Evolutionary conservation across 2,113 vertebrate genomes (phyloP), one percentile per base, ranked within the genome.

Genomic region (Cyanoliseus patagonus): DNA sequence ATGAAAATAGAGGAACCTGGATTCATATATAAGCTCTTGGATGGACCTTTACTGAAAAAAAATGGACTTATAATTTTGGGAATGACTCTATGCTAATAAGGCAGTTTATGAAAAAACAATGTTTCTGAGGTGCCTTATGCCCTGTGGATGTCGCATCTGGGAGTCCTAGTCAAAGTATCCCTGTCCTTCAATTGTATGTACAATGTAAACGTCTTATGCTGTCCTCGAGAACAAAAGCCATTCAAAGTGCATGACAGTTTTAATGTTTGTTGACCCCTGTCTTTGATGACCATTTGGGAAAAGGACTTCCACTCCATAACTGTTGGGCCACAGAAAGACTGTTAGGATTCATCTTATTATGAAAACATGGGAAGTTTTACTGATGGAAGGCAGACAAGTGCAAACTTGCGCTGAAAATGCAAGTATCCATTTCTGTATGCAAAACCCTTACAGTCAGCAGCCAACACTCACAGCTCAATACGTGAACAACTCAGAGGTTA

Each of bases 401-500:
- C 17, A 77, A 80, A 86, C 92, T 81, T 93, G 94, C 53, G 37
- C 20, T n/a, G 33, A 37, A 95, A 88, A 79, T 30, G 23, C 78
- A 94, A 86, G 30, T 55, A 85, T 28, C 41, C 63, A 67, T 77
- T 88, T 94, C 83, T 53, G 37, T 62, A 88, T 90, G 75, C 79
- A 94, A 90, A 97, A 83, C 11, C 20, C 72, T 90, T 81, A 28
- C 8, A 92, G 51, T 55, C 49, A 85, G 33, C 79, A 90, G 93
- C 92, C 92, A 94, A 47, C 42, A 52, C 61, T 81, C 3, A 20
- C 59, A 94, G 67, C 68, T 89, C 68, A 90, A 68, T 35, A 94
- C 33, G 37, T 44, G 87, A 93, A 92, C 72, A 92, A 55, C 92
- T 85, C 79, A 51, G 75, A 88, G 95, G 94, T 96, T 94, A 96